A percentile compares a stretch with the other conserved stretches of the same genome.
These are phyloP conservation scores for Noctua comes DNA, from an alignment of 2,888 invertebrate genomes.

Conservation along the genomic window DNA sequence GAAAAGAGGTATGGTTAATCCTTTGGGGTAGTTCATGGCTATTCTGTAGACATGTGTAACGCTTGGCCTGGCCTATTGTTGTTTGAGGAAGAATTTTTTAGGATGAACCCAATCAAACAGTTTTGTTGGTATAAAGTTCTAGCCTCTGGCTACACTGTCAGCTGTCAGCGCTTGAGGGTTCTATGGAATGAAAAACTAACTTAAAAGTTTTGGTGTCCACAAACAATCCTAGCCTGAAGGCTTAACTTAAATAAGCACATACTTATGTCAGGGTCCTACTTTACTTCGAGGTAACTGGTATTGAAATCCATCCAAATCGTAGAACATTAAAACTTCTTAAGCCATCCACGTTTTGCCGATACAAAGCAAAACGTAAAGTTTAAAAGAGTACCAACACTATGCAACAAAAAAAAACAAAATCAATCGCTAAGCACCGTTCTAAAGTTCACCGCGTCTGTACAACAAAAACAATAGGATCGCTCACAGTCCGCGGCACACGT, in stretches of 20 bases:
- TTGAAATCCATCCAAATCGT: background rate
- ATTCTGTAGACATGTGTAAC: constrained; percentile 82
- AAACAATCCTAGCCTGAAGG: background rate
- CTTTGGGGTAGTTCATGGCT: constrained; percentile 75
- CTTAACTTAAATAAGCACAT: background rate
- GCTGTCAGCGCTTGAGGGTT: constrained; percentile 49
- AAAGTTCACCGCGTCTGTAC: constrained; percentile 65
- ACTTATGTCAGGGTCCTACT: background rate
- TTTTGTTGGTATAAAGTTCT: constrained; percentile 67
- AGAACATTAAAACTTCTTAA: background rate
- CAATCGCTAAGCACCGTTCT: constrained; percentile 60
- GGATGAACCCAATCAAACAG: constrained; percentile 64
- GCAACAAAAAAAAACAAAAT: constrained; percentile 37
- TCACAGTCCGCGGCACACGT: constrained; percentile 81
- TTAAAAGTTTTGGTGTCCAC: background rate
- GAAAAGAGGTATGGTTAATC: constrained; percentile 73
- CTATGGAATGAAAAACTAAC: background rate
- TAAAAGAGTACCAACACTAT: background rate
- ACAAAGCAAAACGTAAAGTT: background rate
- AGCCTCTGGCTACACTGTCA: constrained; percentile 59
- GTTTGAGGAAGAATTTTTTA: constrained; percentile 66
- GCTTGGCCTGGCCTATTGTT: constrained; percentile 79
- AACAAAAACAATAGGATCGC: constrained; percentile 78
- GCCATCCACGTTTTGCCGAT: background rate
- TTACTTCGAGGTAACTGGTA: background rate